These are phyloP conservation scores for Epinotia bilunana DNA, from an alignment of 2,888 invertebrate genomes.

Conservation along the genomic window DNA sequence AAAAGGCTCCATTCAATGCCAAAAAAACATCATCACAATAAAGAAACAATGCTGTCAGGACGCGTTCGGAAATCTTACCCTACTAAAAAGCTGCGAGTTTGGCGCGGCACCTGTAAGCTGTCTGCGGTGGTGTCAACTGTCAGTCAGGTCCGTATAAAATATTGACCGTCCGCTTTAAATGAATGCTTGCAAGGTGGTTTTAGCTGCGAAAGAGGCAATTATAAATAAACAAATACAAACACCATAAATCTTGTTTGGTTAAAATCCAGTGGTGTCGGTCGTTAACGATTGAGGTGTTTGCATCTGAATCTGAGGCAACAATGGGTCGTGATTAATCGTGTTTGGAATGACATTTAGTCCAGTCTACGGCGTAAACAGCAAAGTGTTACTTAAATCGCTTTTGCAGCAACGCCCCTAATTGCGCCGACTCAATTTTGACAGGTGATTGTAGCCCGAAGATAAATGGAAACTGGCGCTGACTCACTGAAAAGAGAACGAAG, in stretches of 20 bases:
- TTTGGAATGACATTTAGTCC: constrained; percentile 61
- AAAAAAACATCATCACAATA: no score
- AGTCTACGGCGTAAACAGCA: constrained; percentile 66
- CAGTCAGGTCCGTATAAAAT: no score
- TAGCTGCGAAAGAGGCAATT: no score
- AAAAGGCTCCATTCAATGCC: no score
- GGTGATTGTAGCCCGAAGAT: constrained; percentile 62
- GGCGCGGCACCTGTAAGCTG: no score
- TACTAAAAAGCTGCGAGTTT: no score
- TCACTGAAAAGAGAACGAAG: constrained; percentile 46
- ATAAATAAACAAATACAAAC: background rate
- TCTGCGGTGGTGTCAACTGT: no score
- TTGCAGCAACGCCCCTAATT: constrained; percentile 65
- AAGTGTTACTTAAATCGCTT: constrained; percentile 70
- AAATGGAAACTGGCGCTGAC: constrained; percentile 55
- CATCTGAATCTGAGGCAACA: constrained; percentile 62
- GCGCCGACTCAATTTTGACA: constrained; percentile 69
- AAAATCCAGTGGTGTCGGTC: constrained; percentile 20
- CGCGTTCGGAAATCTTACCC: no score
- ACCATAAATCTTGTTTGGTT: constrained; percentile 2
- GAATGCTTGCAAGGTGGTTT: no score
- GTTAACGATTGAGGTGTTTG: constrained; percentile 63
- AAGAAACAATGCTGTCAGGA: no score
- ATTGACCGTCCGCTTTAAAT: no score
- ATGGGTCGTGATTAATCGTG: constrained; percentile 69